These are phyloP conservation scores for Nyctalus aviator DNA, from an alignment of 2,797 vertebrate species.

Conservation along the genomic window DNA sequence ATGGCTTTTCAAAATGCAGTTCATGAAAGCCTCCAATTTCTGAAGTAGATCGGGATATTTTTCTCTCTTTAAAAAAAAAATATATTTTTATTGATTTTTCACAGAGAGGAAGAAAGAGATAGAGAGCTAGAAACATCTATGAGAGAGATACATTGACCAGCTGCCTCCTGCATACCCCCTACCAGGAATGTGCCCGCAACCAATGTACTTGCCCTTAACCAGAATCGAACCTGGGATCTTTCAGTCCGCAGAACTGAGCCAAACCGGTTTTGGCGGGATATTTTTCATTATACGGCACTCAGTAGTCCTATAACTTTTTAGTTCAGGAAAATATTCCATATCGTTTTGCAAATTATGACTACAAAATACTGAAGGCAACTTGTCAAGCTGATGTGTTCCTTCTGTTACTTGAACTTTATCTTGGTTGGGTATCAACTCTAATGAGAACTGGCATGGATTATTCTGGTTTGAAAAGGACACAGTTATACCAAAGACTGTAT, in stretches of 20 bases:
- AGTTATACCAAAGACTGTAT: background rate
- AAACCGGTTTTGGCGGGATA: too few species aligned
- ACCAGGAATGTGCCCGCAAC: too few species aligned
- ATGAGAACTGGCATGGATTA: background rate
- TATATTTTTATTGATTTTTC: too few species aligned
- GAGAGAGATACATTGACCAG: too few species aligned
- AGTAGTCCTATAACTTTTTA: background rate
- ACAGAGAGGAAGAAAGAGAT: too few species aligned
- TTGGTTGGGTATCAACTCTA: slow-evolving; percentile 1
- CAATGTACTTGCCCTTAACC: too few species aligned
- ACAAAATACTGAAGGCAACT: background rate
- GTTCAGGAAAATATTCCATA: background rate
- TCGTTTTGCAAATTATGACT: slow-evolving; percentile 20
- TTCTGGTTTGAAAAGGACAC: slow-evolving; percentile 44
- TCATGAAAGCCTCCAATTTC: background rate
- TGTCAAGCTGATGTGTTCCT: background rate
- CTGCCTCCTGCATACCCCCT: too few species aligned
- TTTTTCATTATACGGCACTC: background rate
- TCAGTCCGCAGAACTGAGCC: too few species aligned
- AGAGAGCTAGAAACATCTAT: too few species aligned
- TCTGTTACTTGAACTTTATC: background rate
- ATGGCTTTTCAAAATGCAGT: slow-evolving; percentile 35
- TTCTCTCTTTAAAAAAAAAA: background rate
- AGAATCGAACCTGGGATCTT: too few species aligned
- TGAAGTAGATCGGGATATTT: background rate